Base-by-base conservation (phyloP, 2,797 vertebrate genomes). In the Peromyscus attwateri region DNA sequence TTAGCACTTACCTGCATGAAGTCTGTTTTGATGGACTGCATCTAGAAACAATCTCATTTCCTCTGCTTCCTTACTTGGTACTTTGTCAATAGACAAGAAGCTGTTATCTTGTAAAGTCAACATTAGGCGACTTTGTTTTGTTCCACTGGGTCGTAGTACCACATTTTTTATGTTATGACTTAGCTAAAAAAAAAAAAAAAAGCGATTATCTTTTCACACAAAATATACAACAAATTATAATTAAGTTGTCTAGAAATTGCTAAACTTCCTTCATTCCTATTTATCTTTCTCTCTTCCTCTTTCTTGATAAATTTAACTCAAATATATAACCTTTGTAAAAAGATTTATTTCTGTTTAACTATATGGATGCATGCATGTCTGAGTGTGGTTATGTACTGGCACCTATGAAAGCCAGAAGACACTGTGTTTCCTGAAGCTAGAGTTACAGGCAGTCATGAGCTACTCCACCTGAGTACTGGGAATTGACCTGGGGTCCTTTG, bases 121-220 rank as follows among this genome's bases (percentile, higher is more conserved):
- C 96, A 99, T 99, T 93, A 99, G 98, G n/a, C 99, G 99, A 96
- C 97, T 99, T 66, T 98, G 98, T 84, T 99, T 99, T 91, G 97
- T 96, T 96, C 98, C 99, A 89, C 98, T 98, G 40, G 98, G 98
- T 96, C 98, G 96, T 98, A 99, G 98, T 64, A 96, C 98, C 89
- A 99, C 98, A 87, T 97, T 99, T 99, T 99, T 99, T 98, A 99
- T 99, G 82, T 99, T 99, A 98, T 99, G 99, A 99, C 99, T 99
- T 97, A 99, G 98, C 99, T 99, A 96, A 97, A 94, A 87, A 95
- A 95, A 97, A 90, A 97, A 95, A 95, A 96, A 82, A 97, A 96
- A 46, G 66, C 12, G 34, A 97, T 80, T 55, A 92, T 80, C 52
- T 97, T 90, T 88, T 68, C 52, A 93, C 91, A 21, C 89, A 97